Conservation (phyloP, 2,888 invertebrate genomes). For the Cabera pusaria region DNA sequence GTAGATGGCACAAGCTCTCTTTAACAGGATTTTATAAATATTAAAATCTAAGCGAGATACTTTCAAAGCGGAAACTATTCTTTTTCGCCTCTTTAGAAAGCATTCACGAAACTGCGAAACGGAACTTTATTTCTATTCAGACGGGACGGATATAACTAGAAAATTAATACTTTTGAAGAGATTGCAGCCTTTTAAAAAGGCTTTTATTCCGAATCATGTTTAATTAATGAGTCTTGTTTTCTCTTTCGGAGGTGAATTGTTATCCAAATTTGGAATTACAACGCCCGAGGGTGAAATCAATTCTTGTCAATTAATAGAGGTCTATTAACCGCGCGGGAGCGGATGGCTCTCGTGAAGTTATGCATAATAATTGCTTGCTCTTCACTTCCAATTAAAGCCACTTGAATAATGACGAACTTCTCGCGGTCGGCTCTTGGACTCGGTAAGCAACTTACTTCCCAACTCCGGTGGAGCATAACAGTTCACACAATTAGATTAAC, state of each 20-base stretch:
- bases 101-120: constrained; percentile 48
- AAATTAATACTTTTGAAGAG: constrained; percentile 25
- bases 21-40: constrained; percentile 71
- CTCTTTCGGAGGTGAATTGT: constrained; percentile 8
- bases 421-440: constrained; percentile 43
- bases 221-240: constrained; percentile 13
- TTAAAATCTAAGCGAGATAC: constrained; percentile 64
- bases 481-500: constrained; percentile 37
- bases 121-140: constrained; percentile 35
- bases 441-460: constrained; percentile 38
- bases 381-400: constrained; percentile 66
- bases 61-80: constrained; percentile 58
- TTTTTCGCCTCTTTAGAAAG: constrained; percentile 51
- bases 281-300: constrained; percentile 43
- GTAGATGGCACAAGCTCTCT: constrained; percentile 61
- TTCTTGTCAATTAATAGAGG: constrained; percentile 54
- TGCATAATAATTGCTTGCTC: constrained; percentile 72
- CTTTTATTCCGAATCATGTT: constrained; percentile 9
- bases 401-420: constrained; percentile 56
- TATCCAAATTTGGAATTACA: constrained; percentile 30
- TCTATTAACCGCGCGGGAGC: constrained; percentile 50
- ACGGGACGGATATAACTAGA: constrained; percentile 26
- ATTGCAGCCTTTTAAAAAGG: constrained; percentile 1
- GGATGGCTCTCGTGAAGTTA: constrained; percentile 63
- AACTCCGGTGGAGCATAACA: constrained; percentile 29